phyloP scores from a whole-genome alignment of 2,888 invertebrate species.

The Phengaris alcon region DNA sequence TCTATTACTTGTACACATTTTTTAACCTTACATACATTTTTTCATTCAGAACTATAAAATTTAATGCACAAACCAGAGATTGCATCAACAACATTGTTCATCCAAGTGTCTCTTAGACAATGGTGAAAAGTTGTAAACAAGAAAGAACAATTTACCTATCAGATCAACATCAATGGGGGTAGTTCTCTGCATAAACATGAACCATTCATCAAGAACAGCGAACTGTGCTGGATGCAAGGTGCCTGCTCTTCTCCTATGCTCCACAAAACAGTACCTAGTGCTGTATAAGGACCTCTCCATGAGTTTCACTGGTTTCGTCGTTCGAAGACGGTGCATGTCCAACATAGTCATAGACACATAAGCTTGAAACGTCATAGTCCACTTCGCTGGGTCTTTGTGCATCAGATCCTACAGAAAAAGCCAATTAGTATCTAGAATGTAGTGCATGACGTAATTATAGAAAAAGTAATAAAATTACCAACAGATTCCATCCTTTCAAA shows the following conservation, averaged over 20 bases:
- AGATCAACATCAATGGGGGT: conserved; percentile 89
- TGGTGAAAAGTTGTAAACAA: too few relatives aligned
- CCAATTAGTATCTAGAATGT: conserved; percentile 24
- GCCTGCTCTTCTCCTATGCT: conserved; percentile 85
- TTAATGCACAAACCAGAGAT: too few relatives aligned
- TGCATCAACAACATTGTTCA: too few relatives aligned
- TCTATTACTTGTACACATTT: too few relatives aligned
- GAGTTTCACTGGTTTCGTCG: conserved; percentile 86
- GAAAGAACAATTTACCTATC: conserved; percentile 81
- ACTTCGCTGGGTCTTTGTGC: conserved; percentile 90
- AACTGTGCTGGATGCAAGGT: conserved; percentile 87
- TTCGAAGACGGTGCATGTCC: conserved; percentile 84
- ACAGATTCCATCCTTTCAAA: conserved; percentile 86
- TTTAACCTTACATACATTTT: too few relatives aligned
- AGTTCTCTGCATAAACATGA: conserved; percentile 86
- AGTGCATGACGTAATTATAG: background rate
- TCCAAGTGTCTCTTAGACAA: too few relatives aligned
- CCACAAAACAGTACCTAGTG: conserved; percentile 90
- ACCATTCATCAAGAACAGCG: conserved; percentile 92
- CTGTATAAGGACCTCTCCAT: conserved; percentile 94
- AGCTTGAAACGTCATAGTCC: conserved; percentile 93
- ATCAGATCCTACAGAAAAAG: conserved; percentile 83
- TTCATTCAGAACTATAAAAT: too few relatives aligned
- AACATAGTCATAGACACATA: conserved; percentile 95
- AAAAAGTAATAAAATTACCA: conserved; percentile 64